Base-by-base conservation (phyloP, 2,888 invertebrate genomes). In the Anthophora plumipes region DNA sequence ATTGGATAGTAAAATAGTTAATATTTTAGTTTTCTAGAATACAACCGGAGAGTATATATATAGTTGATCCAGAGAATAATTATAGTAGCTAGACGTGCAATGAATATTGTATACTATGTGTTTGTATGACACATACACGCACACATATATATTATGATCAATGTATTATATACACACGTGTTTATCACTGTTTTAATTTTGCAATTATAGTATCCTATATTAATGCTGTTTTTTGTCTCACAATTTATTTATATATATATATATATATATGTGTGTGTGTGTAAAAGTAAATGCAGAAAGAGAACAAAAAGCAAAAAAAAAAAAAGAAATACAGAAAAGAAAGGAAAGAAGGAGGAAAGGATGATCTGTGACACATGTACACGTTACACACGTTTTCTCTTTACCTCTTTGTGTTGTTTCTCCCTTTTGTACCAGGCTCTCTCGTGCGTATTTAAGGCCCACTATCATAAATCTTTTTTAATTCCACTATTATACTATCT, bases 381-480 rank as follows among this genome's bases (percentile, higher is more conserved):
- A 60, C 52, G 64, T 63, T 55, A 81, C 79, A 81, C 79, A 75
- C 68, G 66, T 84, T 79, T 84, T 84, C 81, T 75, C 71, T 84
- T 77, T 82, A 78, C 66, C 78, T 84, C 78, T 85, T 84, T 85
- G 78, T 85, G 78, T 82, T 85, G 80, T 85, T 75, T 70, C 55
- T 71, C 74, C 68, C 55, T 71, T 74, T 80, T 83, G 54, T 80
- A 77, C 59, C 82, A 84, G 55, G 69, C 83, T 73, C 83, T 73
- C 84, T 84, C 83, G 85, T 78, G 80, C 83, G 83, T 83, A 85
- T 84, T 85, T 77, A 81, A 82, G 85, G 85, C 76, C 85, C 77
- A 81, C 83, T 85, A 83, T 85, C 77, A 64, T 78, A 72, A 74
- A 64, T 31, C 70, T 68, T 72, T 76, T 73, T 81, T 73, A 71